phyloP scores from a whole-genome alignment of 92 coral and sea anemone species.

The Paragorgia papillata region DNA sequence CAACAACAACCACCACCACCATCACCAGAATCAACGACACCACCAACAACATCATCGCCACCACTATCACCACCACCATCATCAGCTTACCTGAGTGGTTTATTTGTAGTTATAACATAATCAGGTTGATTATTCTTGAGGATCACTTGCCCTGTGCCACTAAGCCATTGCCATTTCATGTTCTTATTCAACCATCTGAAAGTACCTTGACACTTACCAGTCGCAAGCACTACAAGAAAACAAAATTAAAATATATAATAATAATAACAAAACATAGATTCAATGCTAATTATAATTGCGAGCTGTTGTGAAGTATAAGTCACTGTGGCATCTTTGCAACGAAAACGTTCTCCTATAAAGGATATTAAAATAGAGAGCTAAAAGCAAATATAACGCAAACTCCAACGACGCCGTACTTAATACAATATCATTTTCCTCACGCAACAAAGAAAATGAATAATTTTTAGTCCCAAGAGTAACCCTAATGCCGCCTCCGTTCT shows the following conservation, averaged over 20 bases:
- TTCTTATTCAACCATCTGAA: slow-evolving; percentile 94
- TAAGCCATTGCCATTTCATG: slow-evolving; percentile 98
- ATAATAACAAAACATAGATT: too few relatives aligned
- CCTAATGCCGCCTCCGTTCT: too few relatives aligned
- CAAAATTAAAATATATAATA: neutral
- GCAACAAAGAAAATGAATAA: too few relatives aligned
- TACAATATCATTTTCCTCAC: too few relatives aligned
- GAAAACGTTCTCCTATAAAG: too few relatives aligned
- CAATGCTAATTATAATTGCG: too few relatives aligned
- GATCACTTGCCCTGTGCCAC: slow-evolving; percentile 95
- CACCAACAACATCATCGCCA: neutral
- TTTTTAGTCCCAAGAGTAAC: too few relatives aligned
- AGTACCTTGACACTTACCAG: slow-evolving; percentile 97
- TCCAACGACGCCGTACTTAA: too few relatives aligned
- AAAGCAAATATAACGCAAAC: too few relatives aligned
- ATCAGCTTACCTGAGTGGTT: slow-evolving; percentile 77
- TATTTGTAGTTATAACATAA: slow-evolving; percentile 92
- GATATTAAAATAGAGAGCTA: too few relatives aligned
- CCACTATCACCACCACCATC: neutral
- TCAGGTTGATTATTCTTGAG: slow-evolving; percentile 94
- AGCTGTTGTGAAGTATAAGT: too few relatives aligned
- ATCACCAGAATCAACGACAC: neutral
- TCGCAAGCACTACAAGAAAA: slow-evolving; percentile 66
- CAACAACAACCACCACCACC: neutral
- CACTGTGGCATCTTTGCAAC: too few relatives aligned